A percentile compares a stretch with the other conserved stretches of the same genome.
phyloP scores from a whole-genome alignment of 2,888 invertebrate genomes.

The Suillia variegata region DNA sequence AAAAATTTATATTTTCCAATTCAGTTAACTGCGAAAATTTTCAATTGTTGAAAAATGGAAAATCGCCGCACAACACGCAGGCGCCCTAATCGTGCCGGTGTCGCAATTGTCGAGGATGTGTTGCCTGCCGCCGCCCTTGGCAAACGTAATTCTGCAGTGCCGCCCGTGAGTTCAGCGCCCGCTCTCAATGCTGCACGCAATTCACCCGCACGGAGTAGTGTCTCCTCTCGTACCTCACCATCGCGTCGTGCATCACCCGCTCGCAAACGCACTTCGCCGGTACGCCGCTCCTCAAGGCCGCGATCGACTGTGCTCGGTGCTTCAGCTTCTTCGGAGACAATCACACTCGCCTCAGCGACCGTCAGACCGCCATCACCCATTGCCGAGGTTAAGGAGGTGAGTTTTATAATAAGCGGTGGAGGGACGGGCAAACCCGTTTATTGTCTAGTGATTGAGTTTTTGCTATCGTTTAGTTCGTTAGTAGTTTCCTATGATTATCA shows the following conservation, averaged over 20 bases:
- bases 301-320: constrained; percentile 58
- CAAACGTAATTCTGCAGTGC: too few species aligned
- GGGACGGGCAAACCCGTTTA: too few species aligned
- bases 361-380: constrained; percentile 43
- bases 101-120: too few species aligned
- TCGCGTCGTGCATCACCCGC: constrained; percentile 31
- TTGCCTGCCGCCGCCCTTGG: too few species aligned
- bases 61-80: constrained; percentile 37
- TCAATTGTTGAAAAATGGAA: constrained; percentile 31
- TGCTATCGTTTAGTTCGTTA: neutral
- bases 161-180: too few species aligned
- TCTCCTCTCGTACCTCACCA: constrained; percentile 30
- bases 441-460: too few species aligned
- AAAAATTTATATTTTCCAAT: too few species aligned
- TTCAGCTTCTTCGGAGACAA: constrained; percentile 26
- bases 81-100: constrained; percentile 19
- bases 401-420: constrained; percentile 19
- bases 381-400: constrained; percentile 47
- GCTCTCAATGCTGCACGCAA: constrained; percentile 13
- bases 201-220: constrained; percentile 30
- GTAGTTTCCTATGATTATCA: too few species aligned
- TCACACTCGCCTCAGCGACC: constrained; percentile 34
- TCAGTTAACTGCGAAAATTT: too few species aligned
- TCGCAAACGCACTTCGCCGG: constrained; percentile 51
- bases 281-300: constrained; percentile 64